Conservation (phyloP, 2,797 vertebrate genomes). For the Sarcoramphus papa region DNA sequence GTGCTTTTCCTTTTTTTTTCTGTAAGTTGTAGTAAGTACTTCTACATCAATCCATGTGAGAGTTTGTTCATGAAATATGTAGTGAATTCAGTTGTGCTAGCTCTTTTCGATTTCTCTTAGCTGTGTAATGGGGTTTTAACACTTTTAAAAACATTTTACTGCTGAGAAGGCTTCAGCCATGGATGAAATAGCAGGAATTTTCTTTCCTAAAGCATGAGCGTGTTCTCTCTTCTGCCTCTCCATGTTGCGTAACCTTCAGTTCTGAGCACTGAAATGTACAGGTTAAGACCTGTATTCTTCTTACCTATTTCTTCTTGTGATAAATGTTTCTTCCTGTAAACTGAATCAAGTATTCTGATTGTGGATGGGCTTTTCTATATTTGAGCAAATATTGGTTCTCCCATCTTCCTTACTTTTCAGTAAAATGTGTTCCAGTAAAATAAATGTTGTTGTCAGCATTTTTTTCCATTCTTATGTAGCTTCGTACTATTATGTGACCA, state of each 20-base stretch:
- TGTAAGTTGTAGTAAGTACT: neutral
- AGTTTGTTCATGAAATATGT: constrained; percentile 42
- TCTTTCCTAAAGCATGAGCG: neutral
- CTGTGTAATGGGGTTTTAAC: neutral
- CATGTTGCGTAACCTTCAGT: neutral
- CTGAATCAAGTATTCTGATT: neutral
- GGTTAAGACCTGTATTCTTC: neutral
- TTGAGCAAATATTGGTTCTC: neutral
- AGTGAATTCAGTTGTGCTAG: neutral
- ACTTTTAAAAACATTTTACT: neutral
- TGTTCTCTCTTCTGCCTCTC: neutral
- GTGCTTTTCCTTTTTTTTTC: neutral
- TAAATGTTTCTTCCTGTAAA: neutral
- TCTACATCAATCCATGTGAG: neutral
- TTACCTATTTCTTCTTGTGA: neutral
- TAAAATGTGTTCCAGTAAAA: neutral
- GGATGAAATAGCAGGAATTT: neutral
- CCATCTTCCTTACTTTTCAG: neutral
- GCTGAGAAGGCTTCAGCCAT: neutral
- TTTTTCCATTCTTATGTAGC: neutral
- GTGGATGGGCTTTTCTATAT: neutral
- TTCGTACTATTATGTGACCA: neutral
- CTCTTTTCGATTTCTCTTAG: neutral
- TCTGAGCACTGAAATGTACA: neutral
- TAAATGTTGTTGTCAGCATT: neutral